These are phyloP conservation scores for Monochamus saltuarius DNA, from an alignment of 1,140 invertebrate species.

Conservation along the genomic window DNA sequence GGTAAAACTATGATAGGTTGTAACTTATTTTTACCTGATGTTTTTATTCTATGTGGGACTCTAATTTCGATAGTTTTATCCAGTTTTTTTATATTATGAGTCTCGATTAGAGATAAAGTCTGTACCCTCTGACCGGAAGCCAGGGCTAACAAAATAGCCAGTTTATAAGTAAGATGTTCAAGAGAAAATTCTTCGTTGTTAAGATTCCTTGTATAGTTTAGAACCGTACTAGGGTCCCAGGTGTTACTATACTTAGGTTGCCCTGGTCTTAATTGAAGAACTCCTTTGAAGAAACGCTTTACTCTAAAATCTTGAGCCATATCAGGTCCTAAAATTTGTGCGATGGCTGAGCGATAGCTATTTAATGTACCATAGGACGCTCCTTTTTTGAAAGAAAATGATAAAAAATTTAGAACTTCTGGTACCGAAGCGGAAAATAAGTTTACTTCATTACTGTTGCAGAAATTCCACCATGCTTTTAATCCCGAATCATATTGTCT, in stretches of 20 bases:
- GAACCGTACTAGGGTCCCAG: background rate
- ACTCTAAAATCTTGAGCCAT: background rate
- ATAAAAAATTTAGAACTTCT: background rate
- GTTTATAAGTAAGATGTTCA: background rate
- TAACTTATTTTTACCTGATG: background rate
- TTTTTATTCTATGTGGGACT: slow-evolving; percentile 4
- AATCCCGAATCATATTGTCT: background rate
- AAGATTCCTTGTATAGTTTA: background rate
- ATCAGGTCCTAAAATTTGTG: background rate
- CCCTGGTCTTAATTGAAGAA: background rate
- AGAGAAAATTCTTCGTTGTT: background rate
- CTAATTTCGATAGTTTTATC: background rate
- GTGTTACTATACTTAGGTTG: background rate
- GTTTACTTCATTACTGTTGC: background rate
- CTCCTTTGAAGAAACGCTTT: background rate
- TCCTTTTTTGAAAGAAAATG: background rate
- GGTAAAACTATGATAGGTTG: background rate
- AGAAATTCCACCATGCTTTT: too few species aligned
- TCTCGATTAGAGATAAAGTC: slow-evolving; percentile 4
- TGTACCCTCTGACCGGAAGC: background rate
- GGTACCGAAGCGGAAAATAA: background rate
- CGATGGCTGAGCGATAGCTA: background rate
- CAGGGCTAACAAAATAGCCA: background rate
- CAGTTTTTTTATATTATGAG: background rate
- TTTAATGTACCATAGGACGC: background rate